Base-by-base conservation (phyloP, 2,888 invertebrate species). In the Chelonus formosanus region DNA sequence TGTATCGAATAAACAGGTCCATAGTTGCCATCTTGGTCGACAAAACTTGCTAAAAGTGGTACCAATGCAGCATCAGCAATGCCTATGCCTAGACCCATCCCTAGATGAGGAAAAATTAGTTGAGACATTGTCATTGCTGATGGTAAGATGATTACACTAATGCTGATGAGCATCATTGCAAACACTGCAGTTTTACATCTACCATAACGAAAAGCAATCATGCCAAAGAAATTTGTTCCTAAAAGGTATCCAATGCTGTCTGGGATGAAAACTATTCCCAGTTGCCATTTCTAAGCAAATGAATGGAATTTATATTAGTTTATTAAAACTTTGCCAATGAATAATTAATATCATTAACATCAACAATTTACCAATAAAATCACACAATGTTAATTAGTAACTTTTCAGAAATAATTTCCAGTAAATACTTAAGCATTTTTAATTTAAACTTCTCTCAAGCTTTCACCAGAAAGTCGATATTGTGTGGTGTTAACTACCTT, bases 201-300 rank as follows among this genome's bases (percentile, higher is more conserved):
- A 0, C 92, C 92, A 56, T 89, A 84, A 69, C 86, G 86, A 76
- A 88, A 89, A 4, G 92, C 90, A 35, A 90, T 82, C 52, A 87
- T 84, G 4, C 93, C 93, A 77, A 93, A 91, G 74, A 90, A 90
- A 82, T 93, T 93, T 0, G 94, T 93, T 35, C 94, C 94, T 48
- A 94, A 83, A 69, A 94, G 87, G 78, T 94, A 95, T 0, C 94
- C 94, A 43, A 94, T 77, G 74, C 94, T 94, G 81, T 95, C 95
- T 0, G 95, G 94, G 69, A 95, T 90, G 77, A 95, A 95, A 4
- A 94, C 92, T 0, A 92, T 90, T 3, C 94, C 94, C 76, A 91
- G 82, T 79, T 92, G 90, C 92, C 92, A 92, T 76, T 87, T 88
- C 85, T 89, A 80, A 20, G 20, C 7, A 63, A 60, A 40, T 5